These are phyloP conservation scores for Aurelia aurita DNA, from an alignment of 30 jellyfish, hydroid and myxozoan genomes.

Conservation along the genomic window DNA sequence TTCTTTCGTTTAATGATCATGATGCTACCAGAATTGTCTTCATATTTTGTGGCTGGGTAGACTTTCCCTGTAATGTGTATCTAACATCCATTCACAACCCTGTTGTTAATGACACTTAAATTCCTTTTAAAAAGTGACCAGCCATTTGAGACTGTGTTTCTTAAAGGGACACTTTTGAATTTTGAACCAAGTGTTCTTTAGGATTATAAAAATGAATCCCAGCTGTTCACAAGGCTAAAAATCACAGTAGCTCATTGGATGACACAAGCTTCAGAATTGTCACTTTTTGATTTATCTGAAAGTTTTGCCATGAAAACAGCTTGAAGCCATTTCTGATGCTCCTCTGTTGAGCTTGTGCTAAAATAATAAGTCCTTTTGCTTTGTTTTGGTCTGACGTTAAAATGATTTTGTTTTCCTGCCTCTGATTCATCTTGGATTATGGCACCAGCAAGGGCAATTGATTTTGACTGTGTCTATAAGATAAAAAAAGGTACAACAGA, in stretches of 20 bases:
- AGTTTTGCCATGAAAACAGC: slow-evolving; percentile 61
- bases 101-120: too few relatives aligned
- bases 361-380: slow-evolving; percentile 42
- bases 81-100: too few relatives aligned
- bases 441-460: slow-evolving; percentile 40
- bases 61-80: too few relatives aligned
- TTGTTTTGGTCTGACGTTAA: slow-evolving; percentile 34
- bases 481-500: background rate
- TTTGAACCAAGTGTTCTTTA: too few relatives aligned
- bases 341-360: slow-evolving; percentile 43
- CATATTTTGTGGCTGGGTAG: too few relatives aligned
- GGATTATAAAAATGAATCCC: too few relatives aligned
- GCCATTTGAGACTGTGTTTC: too few relatives aligned
- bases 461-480: slow-evolving; percentile 28
- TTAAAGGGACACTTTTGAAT: too few relatives aligned
- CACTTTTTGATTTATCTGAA: slow-evolving; percentile 10
- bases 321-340: slow-evolving; percentile 61
- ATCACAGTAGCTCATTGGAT: slow-evolving; percentile 28
- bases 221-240: too few relatives aligned
- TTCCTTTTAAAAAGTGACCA: too few relatives aligned
- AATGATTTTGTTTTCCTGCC: slow-evolving; percentile 22
- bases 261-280: slow-evolving; percentile 69
- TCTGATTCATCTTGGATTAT: slow-evolving; percentile 63
- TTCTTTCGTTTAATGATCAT: too few relatives aligned
- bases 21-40: too few relatives aligned